A percentile compares a stretch with the other conserved stretches of the same genome.
These are phyloP conservation scores for Sebastes ruberrimus DNA, from an alignment of 2,797 vertebrate genomes.

Conservation along the genomic window DNA sequence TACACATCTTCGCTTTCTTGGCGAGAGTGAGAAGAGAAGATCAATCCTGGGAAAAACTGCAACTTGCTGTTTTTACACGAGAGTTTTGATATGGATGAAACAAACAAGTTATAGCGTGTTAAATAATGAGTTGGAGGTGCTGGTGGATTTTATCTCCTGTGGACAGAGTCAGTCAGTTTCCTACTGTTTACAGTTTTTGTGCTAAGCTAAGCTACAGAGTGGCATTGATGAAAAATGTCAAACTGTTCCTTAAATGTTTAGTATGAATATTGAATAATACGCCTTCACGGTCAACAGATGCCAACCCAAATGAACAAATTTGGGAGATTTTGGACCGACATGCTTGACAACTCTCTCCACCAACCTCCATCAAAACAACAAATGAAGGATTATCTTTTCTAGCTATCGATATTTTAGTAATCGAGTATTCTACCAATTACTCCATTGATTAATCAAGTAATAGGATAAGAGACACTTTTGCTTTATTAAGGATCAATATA, in stretches of 20 bases:
- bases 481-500: no score
- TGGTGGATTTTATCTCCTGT: background rate
- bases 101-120: background rate
- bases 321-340: background rate
- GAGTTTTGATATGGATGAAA: no score
- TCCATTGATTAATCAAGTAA: no score
- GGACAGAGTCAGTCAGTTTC: background rate
- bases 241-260: background rate
- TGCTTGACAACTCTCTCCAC: background rate
- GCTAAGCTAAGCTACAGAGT: background rate
- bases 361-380: background rate
- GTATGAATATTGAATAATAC: no score
- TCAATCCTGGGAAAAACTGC: background rate
- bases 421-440: no score
- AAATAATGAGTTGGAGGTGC: background rate
- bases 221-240: background rate
- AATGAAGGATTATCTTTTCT: background rate
- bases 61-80: no score
- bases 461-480: no score
- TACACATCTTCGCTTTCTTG: background rate
- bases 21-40: background rate
- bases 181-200: background rate
- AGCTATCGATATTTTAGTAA: no score
- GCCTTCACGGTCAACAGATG: background rate
- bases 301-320: background rate